These are phyloP conservation scores for Rhagium mordax DNA, from an alignment of 2,888 invertebrate genomes.

Conservation along the genomic window DNA sequence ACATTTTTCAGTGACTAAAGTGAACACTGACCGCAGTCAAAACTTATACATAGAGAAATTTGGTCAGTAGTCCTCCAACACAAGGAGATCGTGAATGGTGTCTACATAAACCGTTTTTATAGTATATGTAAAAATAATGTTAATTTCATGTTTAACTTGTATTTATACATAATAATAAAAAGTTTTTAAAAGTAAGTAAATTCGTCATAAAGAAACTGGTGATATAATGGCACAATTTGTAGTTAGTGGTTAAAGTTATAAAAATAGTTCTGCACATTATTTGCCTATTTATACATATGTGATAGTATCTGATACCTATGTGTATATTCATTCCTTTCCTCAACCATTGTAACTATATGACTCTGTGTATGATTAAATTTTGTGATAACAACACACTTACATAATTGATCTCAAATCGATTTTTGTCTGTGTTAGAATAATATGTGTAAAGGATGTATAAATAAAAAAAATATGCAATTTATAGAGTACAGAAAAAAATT, in stretches of 20 bases:
- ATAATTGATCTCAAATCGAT: conserved; percentile 16
- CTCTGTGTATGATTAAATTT: conserved; percentile 41
- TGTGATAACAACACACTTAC: conserved; percentile 39
- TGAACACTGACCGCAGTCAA: too few relatives aligned
- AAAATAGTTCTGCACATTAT: conserved; percentile 41
- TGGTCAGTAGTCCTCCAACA: too few relatives aligned
- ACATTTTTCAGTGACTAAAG: too few relatives aligned
- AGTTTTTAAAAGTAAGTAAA: conserved; percentile 25
- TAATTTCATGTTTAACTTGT: not conserved
- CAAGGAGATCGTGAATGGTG: too few relatives aligned
- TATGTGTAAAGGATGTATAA: not conserved
- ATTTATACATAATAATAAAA: conserved; percentile 15
- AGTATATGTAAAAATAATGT: too few relatives aligned
- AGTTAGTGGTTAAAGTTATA: conserved; percentile 39
- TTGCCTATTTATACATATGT: conserved; percentile 43
- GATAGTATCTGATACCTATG: conserved; percentile 38
- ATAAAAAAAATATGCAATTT: not conserved
- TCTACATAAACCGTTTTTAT: too few relatives aligned
- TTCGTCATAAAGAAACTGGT: conserved; percentile 50
- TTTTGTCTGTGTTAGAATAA: conserved; percentile 1
- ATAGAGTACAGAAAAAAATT: too few relatives aligned
- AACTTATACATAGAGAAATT: too few relatives aligned
- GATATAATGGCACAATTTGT: conserved; percentile 56
- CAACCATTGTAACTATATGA: conserved; percentile 6
- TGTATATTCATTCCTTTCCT: conserved; percentile 23